Conservation (phyloP, 2,888 invertebrate species). For the Cordilura impudica region DNA sequence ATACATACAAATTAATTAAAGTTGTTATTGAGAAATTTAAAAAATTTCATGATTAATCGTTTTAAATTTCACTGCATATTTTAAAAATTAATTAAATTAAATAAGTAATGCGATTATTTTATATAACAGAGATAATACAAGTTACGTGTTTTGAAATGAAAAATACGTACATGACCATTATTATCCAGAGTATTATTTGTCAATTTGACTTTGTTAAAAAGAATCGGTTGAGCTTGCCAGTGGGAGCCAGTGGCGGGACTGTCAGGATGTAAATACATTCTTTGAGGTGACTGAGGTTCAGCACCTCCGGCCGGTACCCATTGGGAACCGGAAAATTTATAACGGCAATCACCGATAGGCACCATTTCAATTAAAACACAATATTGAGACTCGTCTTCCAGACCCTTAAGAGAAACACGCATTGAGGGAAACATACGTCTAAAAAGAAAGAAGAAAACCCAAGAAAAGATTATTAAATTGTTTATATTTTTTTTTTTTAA, state of each 20-base stretch:
- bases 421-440: conserved; percentile 97
- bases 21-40: not conserved
- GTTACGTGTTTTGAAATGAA: not conserved
- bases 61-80: too few species aligned
- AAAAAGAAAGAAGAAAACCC: conserved; percentile 2
- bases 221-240: conserved; percentile 90
- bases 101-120: too few species aligned
- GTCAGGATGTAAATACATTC: conserved; percentile 91
- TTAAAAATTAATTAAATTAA: too few species aligned
- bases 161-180: conserved; percentile 85
- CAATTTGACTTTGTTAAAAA: conserved; percentile 90
- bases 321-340: conserved; percentile 88
- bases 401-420: conserved; percentile 85
- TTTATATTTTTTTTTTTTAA: not conserved
- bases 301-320: conserved; percentile 93
- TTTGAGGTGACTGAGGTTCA: conserved; percentile 87
- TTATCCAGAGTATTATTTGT: conserved; percentile 91
- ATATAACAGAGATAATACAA: too few species aligned
- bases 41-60: too few species aligned
- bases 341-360: conserved; percentile 86
- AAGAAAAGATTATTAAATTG: not conserved
- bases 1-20: not conserved
- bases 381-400: conserved; percentile 90
- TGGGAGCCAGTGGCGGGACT: conserved; percentile 90
- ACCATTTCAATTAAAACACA: conserved; percentile 89